These are phyloP conservation scores for Galaxias olidus DNA, from an alignment of 2,797 vertebrate genomes.

Conservation along the genomic window DNA sequence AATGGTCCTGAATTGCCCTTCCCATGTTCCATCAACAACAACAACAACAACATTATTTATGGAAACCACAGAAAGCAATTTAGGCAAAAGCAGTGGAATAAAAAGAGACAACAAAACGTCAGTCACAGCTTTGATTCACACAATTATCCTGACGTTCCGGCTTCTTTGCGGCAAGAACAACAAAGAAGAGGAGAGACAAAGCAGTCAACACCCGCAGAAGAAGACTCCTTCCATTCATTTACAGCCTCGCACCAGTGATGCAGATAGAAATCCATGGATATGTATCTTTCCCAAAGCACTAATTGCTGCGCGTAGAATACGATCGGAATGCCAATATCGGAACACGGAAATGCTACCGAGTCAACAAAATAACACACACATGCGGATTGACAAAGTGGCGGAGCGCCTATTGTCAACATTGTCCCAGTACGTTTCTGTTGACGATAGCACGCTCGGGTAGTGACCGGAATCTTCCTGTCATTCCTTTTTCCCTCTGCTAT, in stretches of 20 bases:
- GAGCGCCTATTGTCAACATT: neutral
- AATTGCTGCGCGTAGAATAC: conserved; percentile 42
- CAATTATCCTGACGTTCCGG: no score
- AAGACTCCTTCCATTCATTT: no score
- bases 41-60: neutral
- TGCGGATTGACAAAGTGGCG: neutral
- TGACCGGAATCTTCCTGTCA: neutral
- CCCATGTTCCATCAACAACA: no score
- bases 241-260: conserved; percentile 5
- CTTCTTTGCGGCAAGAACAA: no score
- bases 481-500: neutral
- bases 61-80: neutral
- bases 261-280: conserved; percentile 42
- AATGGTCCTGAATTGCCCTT: no score
- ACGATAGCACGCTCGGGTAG: neutral
- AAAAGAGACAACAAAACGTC: neutral
- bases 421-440: no score
- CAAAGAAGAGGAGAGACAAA: no score
- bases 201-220: no score
- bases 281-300: conserved; percentile 35
- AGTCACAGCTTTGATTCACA: no score
- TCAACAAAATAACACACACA: neutral
- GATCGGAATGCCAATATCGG: conserved; percentile 29
- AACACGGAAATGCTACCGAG: conserved; percentile 26
- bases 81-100: neutral